Evolutionary conservation across 1,140 invertebrate species (phyloP).

Genomic region (Periplaneta americana): DNA sequence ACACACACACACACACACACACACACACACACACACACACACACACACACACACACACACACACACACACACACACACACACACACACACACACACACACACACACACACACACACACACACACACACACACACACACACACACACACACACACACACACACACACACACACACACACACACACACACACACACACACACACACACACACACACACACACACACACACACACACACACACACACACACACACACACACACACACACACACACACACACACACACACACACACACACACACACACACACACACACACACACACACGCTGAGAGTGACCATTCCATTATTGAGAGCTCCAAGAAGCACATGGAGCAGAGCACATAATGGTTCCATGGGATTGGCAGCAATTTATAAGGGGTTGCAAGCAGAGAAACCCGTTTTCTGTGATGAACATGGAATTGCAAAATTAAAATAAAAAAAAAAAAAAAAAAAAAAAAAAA

Average conservation of each 20-base stretch:
- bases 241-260: conserved; percentile 11
- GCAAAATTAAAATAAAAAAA: no score
- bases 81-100: conserved; percentile 22
- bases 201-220: conserved; percentile 11
- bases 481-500: no score
- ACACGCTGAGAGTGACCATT: conserved; percentile 20
- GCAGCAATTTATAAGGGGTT: no score
- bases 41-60: conserved; percentile 22
- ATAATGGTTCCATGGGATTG: no score
- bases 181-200: conserved; percentile 5
- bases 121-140: conserved; percentile 18
- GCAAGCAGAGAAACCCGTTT: no score
- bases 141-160: conserved; percentile 4
- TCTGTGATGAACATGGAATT: no score
- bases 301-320: conserved; percentile 11
- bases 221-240: conserved; percentile 11
- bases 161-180: conserved; percentile 19
- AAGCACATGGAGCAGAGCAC: no score
- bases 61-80: conserved; percentile 22
- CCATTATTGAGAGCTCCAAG: neutral
- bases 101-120: conserved; percentile 19
- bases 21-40: conserved; percentile 22
- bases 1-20: conserved; percentile 22
- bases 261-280: conserved; percentile 11
- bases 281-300: conserved; percentile 11